These are phyloP conservation scores for Aphelenchoides besseyi DNA, from an alignment of 1,140 invertebrate species.

Conservation along the genomic window DNA sequence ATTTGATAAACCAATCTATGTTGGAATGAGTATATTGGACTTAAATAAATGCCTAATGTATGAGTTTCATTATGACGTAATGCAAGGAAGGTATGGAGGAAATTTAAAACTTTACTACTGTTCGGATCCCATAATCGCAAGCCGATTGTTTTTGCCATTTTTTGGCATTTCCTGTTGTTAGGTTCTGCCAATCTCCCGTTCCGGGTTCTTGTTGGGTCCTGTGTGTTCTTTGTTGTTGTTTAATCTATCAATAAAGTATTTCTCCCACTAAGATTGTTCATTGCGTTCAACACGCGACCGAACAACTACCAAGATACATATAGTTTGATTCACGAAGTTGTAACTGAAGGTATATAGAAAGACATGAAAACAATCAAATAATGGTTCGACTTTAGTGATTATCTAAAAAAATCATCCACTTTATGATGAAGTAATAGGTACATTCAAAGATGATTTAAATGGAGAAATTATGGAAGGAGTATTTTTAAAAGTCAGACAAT, in stretches of 20 bases:
- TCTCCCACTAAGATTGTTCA: too few species aligned
- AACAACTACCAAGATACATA: conserved; percentile 45
- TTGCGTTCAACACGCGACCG: too few species aligned
- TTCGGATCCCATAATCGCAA: too few species aligned
- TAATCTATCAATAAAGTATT: too few species aligned
- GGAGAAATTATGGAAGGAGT: conserved; percentile 45
- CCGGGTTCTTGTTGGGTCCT: too few species aligned
- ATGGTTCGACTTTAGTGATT: conserved; percentile 38
- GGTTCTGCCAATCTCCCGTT: too few species aligned
- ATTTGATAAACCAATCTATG: conserved; percentile 57
- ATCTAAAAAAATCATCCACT: conserved; percentile 38
- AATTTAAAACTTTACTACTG: conserved; percentile 37
- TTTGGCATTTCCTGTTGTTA: too few species aligned
- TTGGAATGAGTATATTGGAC: conserved; percentile 52
- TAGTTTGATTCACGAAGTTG: conserved; percentile 36
- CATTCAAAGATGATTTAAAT: conserved; percentile 49
- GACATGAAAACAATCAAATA: conserved; percentile 37
- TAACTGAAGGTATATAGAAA: conserved; percentile 39
- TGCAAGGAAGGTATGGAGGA: conserved; percentile 42
- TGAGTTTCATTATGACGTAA: conserved; percentile 56
- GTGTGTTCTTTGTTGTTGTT: too few species aligned
- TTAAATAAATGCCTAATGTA: conserved; percentile 56
- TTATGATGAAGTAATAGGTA: conserved; percentile 35
- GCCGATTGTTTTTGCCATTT: too few species aligned
- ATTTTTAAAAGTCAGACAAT: conserved; percentile 45